Base-by-base conservation (phyloP, 2,113 vertebrate genomes). In the Misgurnus mizolepis region DNA sequence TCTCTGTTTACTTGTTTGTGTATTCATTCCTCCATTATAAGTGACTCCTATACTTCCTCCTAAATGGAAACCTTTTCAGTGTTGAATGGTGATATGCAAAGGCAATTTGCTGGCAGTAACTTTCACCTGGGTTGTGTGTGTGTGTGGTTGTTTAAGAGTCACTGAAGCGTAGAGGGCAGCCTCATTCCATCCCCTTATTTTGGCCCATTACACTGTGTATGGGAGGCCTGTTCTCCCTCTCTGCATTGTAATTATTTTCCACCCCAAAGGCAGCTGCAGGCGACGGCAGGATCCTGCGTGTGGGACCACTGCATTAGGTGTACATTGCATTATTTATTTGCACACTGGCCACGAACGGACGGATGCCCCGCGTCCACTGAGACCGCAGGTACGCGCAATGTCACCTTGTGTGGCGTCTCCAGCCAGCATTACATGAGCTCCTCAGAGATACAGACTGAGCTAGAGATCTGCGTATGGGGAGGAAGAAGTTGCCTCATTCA, bases 321-420 rank as follows among this genome's bases (percentile, higher is more conserved):
- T 89, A 89, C 91, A 89, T 90, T 93, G 92, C 91, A 93, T 93
- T 93, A 93, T 93, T 93, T 93, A 93, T 93, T 92, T 92, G 90
- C 84, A 87, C 61, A 68, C 82, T 6, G 87, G 89, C 87, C 86
- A 88, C 47, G 80, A 84, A 87, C 78, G 90, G 88, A 91, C 89
- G 83, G 87, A 91, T 91, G 92, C 91, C 89, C 89, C 85, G 78
- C 89, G 87, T 88, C 90, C 85, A 18, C 74, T 0, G 91, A 92
- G 91, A 91, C 86, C 10, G 15, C 86, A 65, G 88, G 88, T 81
- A 83, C 83, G 90, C 89, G 92, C 90, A 89, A 88, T 91, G 92
- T 92, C 92, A 92, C 90, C 89, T 88, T 76, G 11, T 64, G 76
- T 78, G 74, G 17, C 83, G 76, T 83, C 82, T 88, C 88, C 84